Evolutionary conservation across 2,888 invertebrate genomes (phyloP).

Genomic region (Lypha dubia): DNA sequence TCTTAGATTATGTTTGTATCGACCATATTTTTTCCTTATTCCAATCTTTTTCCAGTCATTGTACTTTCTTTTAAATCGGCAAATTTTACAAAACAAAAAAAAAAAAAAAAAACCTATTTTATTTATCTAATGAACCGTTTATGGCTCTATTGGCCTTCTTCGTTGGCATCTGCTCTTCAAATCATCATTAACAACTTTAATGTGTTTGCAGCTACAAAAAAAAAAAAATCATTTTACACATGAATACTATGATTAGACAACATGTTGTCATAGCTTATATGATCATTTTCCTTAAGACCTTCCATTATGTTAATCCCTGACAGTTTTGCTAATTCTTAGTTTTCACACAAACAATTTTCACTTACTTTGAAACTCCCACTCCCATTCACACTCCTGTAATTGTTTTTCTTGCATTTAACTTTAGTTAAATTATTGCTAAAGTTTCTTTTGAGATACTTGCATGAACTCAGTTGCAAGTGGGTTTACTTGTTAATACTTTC

Average conservation of each 20-base stretch:
- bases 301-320: slow-evolving; percentile 56
- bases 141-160: slow-evolving; percentile 3
- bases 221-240: background rate
- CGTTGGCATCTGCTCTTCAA: background rate
- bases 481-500: background rate
- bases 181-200: background rate
- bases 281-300: slow-evolving; percentile 36
- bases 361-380: background rate
- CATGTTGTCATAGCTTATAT: slow-evolving; percentile 43
- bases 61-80: too few species aligned
- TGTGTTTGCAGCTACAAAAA: background rate
- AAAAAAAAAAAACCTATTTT: background rate
- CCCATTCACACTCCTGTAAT: background rate
- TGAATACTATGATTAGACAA: background rate
- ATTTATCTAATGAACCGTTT: slow-evolving; percentile 11
- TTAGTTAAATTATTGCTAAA: slow-evolving; percentile 32
- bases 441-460: background rate
- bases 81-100: background rate
- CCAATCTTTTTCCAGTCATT: too few species aligned
- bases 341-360: slow-evolving; percentile 33
- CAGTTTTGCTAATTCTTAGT: slow-evolving; percentile 41
- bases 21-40: too few species aligned
- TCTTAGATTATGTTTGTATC: too few species aligned
- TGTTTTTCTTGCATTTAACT: slow-evolving; percentile 12
- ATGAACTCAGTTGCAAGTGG: background rate